Evolutionary conservation across 1,140 invertebrate species (phyloP), one percentile per base, ranked within the genome.

Genomic region (Drosophila gunungcola): DNA sequence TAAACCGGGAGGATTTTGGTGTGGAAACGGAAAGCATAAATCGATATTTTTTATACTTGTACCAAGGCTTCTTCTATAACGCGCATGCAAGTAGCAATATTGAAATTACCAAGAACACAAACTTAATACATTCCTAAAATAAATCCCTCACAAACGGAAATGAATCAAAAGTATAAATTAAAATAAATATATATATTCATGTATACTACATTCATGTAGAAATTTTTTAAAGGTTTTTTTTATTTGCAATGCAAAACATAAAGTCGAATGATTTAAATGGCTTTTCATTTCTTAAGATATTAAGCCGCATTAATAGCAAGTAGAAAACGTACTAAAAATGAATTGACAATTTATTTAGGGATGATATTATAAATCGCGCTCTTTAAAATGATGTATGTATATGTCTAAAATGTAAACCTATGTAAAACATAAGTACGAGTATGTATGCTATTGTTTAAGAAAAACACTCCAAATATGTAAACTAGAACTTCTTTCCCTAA

Each of bases 401-500:
- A 89, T 89, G 73, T 83, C 76, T 78, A 78, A 77, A 77, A 63
- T 80, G 77, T 89, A 88, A 89, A 84, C 72, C 76, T 80, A 88
- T 89, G 84, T 89, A 80, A 78, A 89, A 84, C 80, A 89, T 89
- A 89, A 88, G 83, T 72, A 61, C 55, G 38, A 88, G 75, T 76
- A 54, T 80, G 49, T 69, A 69, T 77, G 64, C 57, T 82, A 83
- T 67, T 55, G 48, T 65, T 42, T 89, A 89, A 89, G 84, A 57
- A 43, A 89, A 80, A 78, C 83, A 83, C 84, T 89, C 84, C 80
- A 89, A 89, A 89, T 84, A 89, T 89, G 84, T 89, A 89, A 80
- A 80, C 80, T 84, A 89, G 69, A 74, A 63, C 61, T 36, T 64
- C 46, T 52, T 67, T 61, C 48, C 43, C 53, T 62, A 54, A 55